Percentiles rank a stretch among this genome's conserved stretches.
phyloP scores from a whole-genome alignment of 2,113 vertebrate species.

The Platycercus adscitus region DNA sequence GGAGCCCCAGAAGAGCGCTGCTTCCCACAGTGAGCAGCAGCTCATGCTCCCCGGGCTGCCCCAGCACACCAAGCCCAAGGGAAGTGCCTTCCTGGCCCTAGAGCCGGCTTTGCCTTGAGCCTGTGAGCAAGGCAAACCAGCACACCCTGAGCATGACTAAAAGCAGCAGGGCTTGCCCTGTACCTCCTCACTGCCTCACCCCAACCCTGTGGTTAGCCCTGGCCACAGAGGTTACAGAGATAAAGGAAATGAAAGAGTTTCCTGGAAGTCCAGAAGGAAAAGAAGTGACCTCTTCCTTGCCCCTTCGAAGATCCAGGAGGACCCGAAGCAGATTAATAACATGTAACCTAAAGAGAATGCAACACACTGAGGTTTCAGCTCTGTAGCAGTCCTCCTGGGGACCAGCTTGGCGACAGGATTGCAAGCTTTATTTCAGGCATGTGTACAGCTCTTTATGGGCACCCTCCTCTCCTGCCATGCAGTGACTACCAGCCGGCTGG shows the following conservation, averaged over 20 bases:
- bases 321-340: background rate
- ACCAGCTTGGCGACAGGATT: background rate
- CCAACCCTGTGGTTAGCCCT: background rate
- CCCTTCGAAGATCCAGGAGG: background rate
- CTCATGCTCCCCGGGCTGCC: background rate
- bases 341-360: background rate
- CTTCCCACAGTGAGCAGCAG: background rate
- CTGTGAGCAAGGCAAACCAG: background rate
- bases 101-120: background rate
- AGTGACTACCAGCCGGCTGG: conserved; percentile 13
- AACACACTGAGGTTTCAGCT: background rate
- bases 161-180: background rate
- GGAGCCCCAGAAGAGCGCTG: background rate
- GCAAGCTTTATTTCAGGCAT: background rate
- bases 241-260: background rate
- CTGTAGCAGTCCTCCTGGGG: background rate
- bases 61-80: background rate
- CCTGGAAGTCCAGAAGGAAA: background rate
- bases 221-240: background rate
- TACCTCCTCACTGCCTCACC: background rate
- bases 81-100: background rate
- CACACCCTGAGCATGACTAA: background rate
- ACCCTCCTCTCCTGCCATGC: background rate
- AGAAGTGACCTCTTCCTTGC: background rate
- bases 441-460: background rate